Conservation (phyloP, 1,140 invertebrate species). For the Pristionchus pacificus region DNA sequence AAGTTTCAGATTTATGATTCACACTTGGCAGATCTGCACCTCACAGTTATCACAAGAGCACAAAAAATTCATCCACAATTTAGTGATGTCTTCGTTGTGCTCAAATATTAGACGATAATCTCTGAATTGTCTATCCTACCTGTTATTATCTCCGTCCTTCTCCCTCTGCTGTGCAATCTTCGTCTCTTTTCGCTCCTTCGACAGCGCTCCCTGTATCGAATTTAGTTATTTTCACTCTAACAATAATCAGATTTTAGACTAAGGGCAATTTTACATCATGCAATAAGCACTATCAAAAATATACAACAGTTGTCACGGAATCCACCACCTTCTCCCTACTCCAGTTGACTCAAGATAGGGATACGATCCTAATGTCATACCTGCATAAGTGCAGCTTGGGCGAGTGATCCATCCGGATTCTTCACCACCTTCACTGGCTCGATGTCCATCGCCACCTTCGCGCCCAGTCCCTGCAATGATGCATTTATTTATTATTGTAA, state of each 20-base stretch:
- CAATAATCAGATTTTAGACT: not conserved
- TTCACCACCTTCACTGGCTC: slow-evolving; percentile 95
- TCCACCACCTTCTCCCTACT: no score
- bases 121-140: no score
- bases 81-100: no score
- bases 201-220: slow-evolving; percentile 70
- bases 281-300: not conserved
- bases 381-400: slow-evolving; percentile 98
- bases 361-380: slow-evolving; percentile 25
- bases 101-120: no score
- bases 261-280: not conserved
- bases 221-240: not conserved
- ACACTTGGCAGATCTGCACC: no score
- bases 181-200: slow-evolving; percentile 80
- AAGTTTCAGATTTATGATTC: no score
- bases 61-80: no score
- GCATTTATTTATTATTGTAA: not conserved
- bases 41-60: no score
- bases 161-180: slow-evolving; percentile 61
- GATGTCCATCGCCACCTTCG: slow-evolving; percentile 69
- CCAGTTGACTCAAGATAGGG: no score
- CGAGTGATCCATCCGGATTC: slow-evolving; percentile 95
- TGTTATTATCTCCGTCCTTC: slow-evolving; percentile 70
- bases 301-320: not conserved
- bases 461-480: not conserved